Conservation (phyloP, 2,888 invertebrate genomes). For the Chrysolina americana region DNA sequence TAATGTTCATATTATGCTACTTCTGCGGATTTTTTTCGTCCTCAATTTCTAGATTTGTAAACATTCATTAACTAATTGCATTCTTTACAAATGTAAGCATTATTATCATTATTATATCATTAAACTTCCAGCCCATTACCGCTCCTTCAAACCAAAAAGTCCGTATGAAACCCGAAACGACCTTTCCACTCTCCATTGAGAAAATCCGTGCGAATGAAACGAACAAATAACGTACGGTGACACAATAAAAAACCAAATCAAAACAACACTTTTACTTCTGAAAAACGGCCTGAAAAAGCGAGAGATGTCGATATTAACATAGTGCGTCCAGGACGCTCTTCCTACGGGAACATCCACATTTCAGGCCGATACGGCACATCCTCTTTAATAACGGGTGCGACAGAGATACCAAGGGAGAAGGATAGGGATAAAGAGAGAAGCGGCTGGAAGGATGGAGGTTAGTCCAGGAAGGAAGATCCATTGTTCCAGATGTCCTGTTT, state of each 20-base stretch:
- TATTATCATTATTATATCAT: background rate
- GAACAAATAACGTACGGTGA: constrained; percentile 19
- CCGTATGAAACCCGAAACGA: background rate
- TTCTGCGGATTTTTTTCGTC: too few species aligned
- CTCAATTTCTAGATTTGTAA: too few species aligned
- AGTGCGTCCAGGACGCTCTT: constrained; percentile 35
- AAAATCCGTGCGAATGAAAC: background rate
- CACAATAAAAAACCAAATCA: constrained; percentile 22
- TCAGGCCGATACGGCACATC: constrained; percentile 43
- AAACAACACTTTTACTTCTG: constrained; percentile 23
- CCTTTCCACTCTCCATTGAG: constrained; percentile 14
- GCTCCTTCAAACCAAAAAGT: background rate
- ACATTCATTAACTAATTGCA: too few species aligned
- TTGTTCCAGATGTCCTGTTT: background rate
- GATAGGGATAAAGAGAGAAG: constrained; percentile 37
- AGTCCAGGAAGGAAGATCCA: constrained; percentile 38
- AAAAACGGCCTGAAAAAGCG: constrained; percentile 40
- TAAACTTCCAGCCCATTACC: background rate
- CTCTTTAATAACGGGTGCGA: constrained; percentile 58
- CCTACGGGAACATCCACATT: constrained; percentile 37
- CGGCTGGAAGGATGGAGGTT: constrained; percentile 56
- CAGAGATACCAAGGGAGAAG: constrained; percentile 43
- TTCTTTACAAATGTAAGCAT: too few species aligned
- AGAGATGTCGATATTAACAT: constrained; percentile 40
- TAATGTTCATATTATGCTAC: too few species aligned